phyloP scores from a whole-genome alignment of 2,888 invertebrate genomes.

The Abscondita cerata region DNA sequence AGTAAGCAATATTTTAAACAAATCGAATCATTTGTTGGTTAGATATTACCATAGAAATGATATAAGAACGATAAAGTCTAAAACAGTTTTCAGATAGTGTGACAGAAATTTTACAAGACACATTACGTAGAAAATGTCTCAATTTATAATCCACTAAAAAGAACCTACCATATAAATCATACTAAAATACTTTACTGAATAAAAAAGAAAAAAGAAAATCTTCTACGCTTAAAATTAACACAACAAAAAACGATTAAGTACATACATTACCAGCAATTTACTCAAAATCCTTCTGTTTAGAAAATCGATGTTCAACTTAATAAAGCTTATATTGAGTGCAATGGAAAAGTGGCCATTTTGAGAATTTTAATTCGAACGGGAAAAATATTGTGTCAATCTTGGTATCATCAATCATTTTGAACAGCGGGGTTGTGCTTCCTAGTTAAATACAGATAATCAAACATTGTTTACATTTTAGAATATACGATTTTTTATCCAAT shows the following conservation, averaged over 20 bases:
- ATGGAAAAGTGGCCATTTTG: neutral
- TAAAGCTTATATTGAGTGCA: too few relatives aligned
- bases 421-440: slow-evolving; percentile 12
- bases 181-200: slow-evolving; percentile 7
- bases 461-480: slow-evolving; percentile 19
- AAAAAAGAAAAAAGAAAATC: slow-evolving; percentile 1
- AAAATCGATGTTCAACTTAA: too few relatives aligned
- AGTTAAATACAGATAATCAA: slow-evolving; percentile 25
- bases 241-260: too few relatives aligned
- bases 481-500: slow-evolving; percentile 15
- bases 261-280: too few relatives aligned
- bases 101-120: slow-evolving; percentile 12
- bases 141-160: slow-evolving; percentile 11
- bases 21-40: slow-evolving; percentile 13
- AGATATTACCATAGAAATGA: slow-evolving; percentile 13
- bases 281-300: too few relatives aligned
- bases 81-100: slow-evolving; percentile 12
- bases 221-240: too few relatives aligned
- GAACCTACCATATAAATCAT: slow-evolving; percentile 9
- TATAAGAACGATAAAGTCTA: slow-evolving; percentile 12
- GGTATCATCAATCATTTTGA: slow-evolving; percentile 29
- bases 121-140: slow-evolving; percentile 13
- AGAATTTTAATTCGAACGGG: neutral
- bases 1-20: slow-evolving; percentile 10
- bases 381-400: slow-evolving; percentile 24